Percentiles rank a stretch among this genome's conserved stretches.
These are phyloP conservation scores for Pardosa pseudoannulata DNA, from an alignment of 2,888 invertebrate genomes.

Conservation along the genomic window DNA sequence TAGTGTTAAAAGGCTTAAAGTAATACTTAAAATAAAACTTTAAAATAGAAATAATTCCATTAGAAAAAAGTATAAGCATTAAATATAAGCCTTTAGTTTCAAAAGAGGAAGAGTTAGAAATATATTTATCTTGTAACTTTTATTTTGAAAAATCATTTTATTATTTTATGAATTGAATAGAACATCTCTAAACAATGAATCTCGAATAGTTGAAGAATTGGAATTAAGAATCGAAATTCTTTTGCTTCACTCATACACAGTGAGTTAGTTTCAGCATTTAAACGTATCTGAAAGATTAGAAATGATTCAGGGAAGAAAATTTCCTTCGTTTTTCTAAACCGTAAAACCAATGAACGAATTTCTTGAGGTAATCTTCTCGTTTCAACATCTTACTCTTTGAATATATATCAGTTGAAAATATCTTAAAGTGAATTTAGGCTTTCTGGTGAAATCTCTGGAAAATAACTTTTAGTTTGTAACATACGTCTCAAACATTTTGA, in stretches of 20 bases:
- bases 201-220: neutral
- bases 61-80: neutral
- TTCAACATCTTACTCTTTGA: too few species aligned
- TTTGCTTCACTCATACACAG: neutral
- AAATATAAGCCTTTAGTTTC: neutral
- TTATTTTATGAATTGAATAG: neutral
- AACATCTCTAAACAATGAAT: neutral
- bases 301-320: neutral
- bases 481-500: too few species aligned
- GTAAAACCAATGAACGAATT: too few species aligned
- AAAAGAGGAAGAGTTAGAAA: neutral
- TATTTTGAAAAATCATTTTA: neutral
- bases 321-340: too few species aligned
- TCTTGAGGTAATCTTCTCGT: too few species aligned
- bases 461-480: too few species aligned
- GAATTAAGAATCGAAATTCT: neutral
- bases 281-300: neutral
- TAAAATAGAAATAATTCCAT: too few species aligned
- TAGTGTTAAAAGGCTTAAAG: too few species aligned
- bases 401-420: too few species aligned
- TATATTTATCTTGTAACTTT: neutral
- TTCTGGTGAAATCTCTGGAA: too few species aligned
- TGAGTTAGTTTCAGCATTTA: neutral
- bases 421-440: too few species aligned
- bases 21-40: too few species aligned